Evolutionary conservation across 2,888 invertebrate species (phyloP).

Genomic region (Ectemnius cavifrons): DNA sequence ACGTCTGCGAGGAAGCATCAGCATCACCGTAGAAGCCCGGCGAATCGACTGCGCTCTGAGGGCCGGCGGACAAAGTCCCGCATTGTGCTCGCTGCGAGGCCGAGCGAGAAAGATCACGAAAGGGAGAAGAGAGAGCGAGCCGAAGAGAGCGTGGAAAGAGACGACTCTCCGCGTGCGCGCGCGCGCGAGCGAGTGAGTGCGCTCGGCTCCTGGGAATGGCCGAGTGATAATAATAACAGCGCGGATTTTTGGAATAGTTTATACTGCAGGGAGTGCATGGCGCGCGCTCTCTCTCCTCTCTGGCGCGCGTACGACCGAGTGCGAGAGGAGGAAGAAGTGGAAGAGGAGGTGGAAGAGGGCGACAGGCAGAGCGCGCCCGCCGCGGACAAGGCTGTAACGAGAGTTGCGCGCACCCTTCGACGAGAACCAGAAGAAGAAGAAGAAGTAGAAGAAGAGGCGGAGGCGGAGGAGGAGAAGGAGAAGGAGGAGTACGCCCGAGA

Average conservation of each 20-base stretch:
- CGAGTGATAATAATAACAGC: slow-evolving; percentile 71
- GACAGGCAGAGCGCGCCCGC: slow-evolving; percentile 11
- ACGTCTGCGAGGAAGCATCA: slow-evolving; percentile 30
- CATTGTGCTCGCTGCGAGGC: slow-evolving; percentile 43
- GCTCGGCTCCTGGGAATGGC: slow-evolving; percentile 55
- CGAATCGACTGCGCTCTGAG: slow-evolving; percentile 33
- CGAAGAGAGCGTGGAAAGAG: too few species aligned
- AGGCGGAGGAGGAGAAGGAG: slow-evolving; percentile 18
- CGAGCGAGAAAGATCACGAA: too few species aligned
- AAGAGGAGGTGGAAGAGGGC: slow-evolving; percentile 24
- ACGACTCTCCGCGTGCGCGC: slow-evolving; percentile 14
- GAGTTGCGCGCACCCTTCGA: not conserved
- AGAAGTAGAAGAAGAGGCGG: not conserved
- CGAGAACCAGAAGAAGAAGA: slow-evolving; percentile 13
- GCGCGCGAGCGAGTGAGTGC: not conserved
- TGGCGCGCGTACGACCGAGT: not conserved
- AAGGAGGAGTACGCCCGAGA: slow-evolving; percentile 10
- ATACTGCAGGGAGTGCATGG: slow-evolving; percentile 36
- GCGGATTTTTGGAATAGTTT: slow-evolving; percentile 71
- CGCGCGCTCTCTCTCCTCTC: too few species aligned
- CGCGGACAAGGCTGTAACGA: slow-evolving; percentile 9
- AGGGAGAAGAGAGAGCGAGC: too few species aligned
- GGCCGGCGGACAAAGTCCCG: slow-evolving; percentile 56
- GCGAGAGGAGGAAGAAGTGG: slow-evolving; percentile 20
- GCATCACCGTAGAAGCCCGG: slow-evolving; percentile 14